Conservation (phyloP, 2,888 invertebrate species). For the Microplitis deprimator region DNA sequence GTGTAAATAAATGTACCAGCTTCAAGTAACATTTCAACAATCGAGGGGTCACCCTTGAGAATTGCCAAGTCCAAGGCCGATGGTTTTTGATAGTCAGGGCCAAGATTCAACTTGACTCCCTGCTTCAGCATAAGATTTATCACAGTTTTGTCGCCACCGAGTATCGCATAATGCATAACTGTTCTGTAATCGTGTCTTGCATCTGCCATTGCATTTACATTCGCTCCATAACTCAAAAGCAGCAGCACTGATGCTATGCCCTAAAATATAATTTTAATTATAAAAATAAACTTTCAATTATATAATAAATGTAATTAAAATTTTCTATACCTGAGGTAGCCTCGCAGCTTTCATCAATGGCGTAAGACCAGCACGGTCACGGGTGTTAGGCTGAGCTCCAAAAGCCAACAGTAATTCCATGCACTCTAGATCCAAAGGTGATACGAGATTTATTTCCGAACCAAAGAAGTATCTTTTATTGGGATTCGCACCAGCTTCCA, state of each 20-base stretch:
- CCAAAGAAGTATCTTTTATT: conserved; percentile 95
- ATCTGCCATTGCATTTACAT: conserved; percentile 89
- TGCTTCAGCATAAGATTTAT: conserved; percentile 86
- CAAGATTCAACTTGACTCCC: conserved; percentile 82
- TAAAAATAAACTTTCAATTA: background rate
- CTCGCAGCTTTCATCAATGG: conserved; percentile 93
- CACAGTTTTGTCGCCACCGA: conserved; percentile 81
- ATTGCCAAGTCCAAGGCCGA: conserved; percentile 90
- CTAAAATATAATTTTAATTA: conserved; percentile 69
- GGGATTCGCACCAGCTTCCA: conserved; percentile 90
- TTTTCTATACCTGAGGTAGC: conserved; percentile 77
- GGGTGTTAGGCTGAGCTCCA: conserved; percentile 90
- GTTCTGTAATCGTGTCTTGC: conserved; percentile 90
- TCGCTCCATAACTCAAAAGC: conserved; percentile 85
- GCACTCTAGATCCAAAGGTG: conserved; percentile 83
- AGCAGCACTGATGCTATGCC: conserved; percentile 84
- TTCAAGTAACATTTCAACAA: conserved; percentile 79
- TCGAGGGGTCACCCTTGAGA: conserved; percentile 82
- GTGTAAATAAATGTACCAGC: conserved; percentile 73
- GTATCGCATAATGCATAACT: conserved; percentile 90
- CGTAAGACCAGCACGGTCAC: conserved; percentile 89
- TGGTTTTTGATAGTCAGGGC: conserved; percentile 78
- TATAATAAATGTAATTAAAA: background rate
- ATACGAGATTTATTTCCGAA: conserved; percentile 90
- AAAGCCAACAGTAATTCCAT: conserved; percentile 86